Evolutionary conservation across 2,113 vertebrate genomes (phyloP).

Genomic region (Sisor rabdophorus): DNA sequence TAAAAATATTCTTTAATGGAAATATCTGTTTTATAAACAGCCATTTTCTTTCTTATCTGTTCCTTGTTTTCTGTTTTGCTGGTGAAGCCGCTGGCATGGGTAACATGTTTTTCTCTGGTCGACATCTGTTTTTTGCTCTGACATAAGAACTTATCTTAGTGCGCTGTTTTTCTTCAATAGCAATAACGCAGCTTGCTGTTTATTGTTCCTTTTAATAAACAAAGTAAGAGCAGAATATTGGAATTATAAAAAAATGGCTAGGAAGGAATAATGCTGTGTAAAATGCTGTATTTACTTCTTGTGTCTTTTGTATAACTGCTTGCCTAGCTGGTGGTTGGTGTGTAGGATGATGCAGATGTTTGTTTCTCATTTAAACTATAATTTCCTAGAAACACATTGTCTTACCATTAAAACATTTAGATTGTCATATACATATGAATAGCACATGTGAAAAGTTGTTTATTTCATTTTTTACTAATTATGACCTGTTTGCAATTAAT

Average conservation of each 20-base stretch:
- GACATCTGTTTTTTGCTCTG: constrained; percentile 2
- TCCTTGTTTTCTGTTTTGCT: neutral
- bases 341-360: neutral
- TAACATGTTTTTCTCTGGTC: neutral
- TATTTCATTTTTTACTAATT: neutral
- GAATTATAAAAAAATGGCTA: neutral
- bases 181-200: neutral
- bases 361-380: neutral
- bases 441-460: neutral
- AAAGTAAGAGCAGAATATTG: neutral
- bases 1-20: neutral
- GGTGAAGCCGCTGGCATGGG: neutral
- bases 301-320: neutral
- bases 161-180: neutral
- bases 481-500: neutral
- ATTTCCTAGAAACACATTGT: neutral
- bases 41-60: neutral
- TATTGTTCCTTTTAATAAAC: neutral
- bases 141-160: neutral
- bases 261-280: constrained; percentile 9
- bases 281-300: constrained; percentile 9
- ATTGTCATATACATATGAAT: neutral
- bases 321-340: neutral
- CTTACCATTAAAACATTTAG: neutral
- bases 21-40: neutral